Evolutionary conservation across 2,888 invertebrate species (phyloP).

Genomic region (Amphipyra berbera): DNA sequence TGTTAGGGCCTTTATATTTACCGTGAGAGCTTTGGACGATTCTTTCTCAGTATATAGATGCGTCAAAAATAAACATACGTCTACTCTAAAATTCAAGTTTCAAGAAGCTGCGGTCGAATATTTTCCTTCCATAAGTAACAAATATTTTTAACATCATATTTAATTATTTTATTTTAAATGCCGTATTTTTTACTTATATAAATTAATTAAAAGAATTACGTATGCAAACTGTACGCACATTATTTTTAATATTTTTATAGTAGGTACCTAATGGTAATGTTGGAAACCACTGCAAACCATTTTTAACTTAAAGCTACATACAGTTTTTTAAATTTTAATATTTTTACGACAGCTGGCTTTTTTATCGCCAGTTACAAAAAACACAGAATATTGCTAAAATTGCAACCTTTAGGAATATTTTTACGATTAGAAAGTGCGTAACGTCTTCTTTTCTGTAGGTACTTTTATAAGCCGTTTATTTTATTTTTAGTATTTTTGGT

Average conservation of each 20-base stretch:
- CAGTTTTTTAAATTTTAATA: constrained; percentile 16
- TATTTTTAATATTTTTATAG: too few species aligned
- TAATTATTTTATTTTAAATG: too few species aligned
- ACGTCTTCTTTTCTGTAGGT: constrained; percentile 37
- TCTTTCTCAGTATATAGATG: too few species aligned
- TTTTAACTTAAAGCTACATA: constrained; percentile 6
- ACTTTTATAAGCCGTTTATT: not conserved
- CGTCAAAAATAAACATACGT: too few species aligned
- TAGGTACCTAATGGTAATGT: constrained; percentile 25
- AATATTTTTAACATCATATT: too few species aligned
- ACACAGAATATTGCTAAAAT: constrained; percentile 60
- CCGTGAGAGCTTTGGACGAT: too few species aligned
- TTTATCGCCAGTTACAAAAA: constrained; percentile 43
- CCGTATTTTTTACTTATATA: too few species aligned
- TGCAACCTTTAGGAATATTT: constrained; percentile 60
- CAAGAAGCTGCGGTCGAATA: too few species aligned
- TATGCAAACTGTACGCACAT: too few species aligned
- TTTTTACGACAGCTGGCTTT: constrained; percentile 40
- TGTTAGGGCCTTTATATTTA: not conserved
- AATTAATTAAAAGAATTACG: too few species aligned
- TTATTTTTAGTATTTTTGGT: not conserved
- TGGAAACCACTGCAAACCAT: constrained; percentile 14
- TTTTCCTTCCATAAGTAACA: too few species aligned
- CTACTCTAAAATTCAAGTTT: too few species aligned
- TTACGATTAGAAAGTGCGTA: constrained; percentile 71